phyloP scores from a whole-genome alignment of 2,797 vertebrate species.

The Oreochromis mossambicus region DNA sequence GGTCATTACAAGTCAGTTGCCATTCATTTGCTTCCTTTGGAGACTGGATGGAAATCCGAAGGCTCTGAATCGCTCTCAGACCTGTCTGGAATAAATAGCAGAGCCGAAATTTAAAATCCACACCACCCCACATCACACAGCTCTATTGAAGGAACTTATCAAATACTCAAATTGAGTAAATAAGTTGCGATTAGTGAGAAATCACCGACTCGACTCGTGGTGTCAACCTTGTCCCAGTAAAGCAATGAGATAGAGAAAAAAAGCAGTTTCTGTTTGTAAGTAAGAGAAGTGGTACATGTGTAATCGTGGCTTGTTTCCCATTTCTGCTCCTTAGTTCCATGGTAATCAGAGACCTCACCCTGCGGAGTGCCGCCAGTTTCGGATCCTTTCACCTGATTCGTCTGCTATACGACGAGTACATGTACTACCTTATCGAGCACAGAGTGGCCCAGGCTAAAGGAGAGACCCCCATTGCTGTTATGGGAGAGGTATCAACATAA shows the following conservation, averaged over 20 bases:
- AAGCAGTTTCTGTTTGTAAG: neutral
- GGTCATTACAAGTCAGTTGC: neutral
- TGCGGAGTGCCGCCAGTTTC: constrained; percentile 91
- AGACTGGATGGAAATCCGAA: neutral
- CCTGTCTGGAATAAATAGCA: neutral
- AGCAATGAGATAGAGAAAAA: neutral
- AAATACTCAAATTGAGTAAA: neutral
- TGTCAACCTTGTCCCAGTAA: neutral
- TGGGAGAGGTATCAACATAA: constrained; percentile 85
- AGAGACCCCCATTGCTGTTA: constrained; percentile 92
- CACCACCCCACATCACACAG: neutral
- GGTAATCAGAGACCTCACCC: constrained; percentile 92
- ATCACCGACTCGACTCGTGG: neutral
- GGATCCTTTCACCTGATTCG: constrained; percentile 94
- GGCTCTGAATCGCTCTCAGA: neutral
- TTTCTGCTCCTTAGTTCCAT: constrained; percentile 79
- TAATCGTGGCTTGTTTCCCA: neutral
- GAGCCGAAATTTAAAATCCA: neutral
- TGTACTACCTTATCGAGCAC: constrained; percentile 96
- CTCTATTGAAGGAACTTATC: neutral
- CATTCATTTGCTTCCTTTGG: neutral
- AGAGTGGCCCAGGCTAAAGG: constrained; percentile 90
- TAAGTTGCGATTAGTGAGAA: neutral
- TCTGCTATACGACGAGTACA: constrained; percentile 93
- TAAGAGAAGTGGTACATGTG: neutral